Percentiles rank a stretch among this genome's conserved stretches.
These are phyloP conservation scores for Pheucticus melanocephalus DNA, from an alignment of 2,113 vertebrate species.

Conservation along the genomic window DNA sequence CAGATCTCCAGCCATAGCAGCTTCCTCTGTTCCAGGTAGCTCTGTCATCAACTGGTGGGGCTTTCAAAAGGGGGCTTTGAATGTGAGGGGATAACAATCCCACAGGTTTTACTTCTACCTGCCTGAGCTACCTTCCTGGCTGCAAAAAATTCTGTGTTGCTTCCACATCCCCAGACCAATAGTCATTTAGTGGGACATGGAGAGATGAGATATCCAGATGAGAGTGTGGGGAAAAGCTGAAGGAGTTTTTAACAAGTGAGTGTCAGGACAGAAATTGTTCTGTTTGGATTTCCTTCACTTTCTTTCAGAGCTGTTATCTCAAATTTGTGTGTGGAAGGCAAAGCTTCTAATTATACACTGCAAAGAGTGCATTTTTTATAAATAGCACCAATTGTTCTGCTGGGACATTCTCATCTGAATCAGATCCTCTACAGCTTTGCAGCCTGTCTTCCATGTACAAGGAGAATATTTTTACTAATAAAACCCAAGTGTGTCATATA, in stretches of 20 bases:
- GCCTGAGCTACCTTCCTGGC: neutral
- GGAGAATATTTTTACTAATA: neutral
- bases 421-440: neutral
- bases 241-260: neutral
- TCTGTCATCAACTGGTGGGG: neutral
- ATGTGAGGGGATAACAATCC: neutral
- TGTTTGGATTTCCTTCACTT: constrained; percentile 24
- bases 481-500: neutral
- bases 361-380: constrained; percentile 47
- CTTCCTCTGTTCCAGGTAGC: neutral
- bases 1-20: neutral
- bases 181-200: neutral
- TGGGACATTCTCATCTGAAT: constrained; percentile 50
- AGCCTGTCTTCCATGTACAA: neutral
- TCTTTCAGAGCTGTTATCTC: constrained; percentile 37
- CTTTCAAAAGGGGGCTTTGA: neutral
- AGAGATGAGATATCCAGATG: neutral
- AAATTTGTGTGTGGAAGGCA: constrained; percentile 37
- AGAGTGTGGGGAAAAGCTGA: neutral
- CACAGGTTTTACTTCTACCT: neutral
- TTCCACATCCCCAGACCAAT: neutral
- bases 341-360: constrained; percentile 54
- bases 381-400: constrained; percentile 62
- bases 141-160: neutral
- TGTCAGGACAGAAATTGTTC: constrained; percentile 1